Percentiles rank a stretch among this genome's conserved stretches.
phyloP scores from a whole-genome alignment of 2,113 vertebrate genomes.

The Prochilodus magdalenae region DNA sequence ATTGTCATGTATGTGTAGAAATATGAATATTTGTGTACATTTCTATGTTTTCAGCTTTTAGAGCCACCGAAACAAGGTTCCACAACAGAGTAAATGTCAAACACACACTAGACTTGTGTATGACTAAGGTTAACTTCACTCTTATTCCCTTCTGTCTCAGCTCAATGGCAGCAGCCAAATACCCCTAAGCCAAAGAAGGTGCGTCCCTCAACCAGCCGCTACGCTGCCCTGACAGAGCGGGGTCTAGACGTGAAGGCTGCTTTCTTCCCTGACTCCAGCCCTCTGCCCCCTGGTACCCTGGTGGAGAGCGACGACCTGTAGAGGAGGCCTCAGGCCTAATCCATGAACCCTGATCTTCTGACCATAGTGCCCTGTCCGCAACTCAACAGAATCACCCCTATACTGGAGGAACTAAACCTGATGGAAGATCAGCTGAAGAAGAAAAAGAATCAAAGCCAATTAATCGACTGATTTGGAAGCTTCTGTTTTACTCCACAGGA shows the following conservation, averaged over 20 bases:
- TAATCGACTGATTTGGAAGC: background rate
- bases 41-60: too few species aligned
- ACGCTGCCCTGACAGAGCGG: slow-evolving; percentile 95
- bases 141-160: slow-evolving; percentile 64
- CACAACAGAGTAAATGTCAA: too few species aligned
- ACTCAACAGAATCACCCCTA: background rate
- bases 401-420: background rate
- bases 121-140: background rate
- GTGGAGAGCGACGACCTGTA: slow-evolving; percentile 98
- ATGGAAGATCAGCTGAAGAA: background rate
- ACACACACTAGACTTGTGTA: too few species aligned
- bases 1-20: too few species aligned
- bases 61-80: too few species aligned
- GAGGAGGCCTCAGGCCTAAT: slow-evolving; percentile 40
- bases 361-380: slow-evolving; percentile 22
- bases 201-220: slow-evolving; percentile 93
- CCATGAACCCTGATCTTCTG: slow-evolving; percentile 17
- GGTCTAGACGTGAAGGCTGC: slow-evolving; percentile 97
- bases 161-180: slow-evolving; percentile 95
- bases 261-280: slow-evolving; percentile 93
- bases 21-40: too few species aligned
- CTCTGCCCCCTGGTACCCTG: slow-evolving; percentile 83
- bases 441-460: background rate
- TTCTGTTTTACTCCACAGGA: background rate
- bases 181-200: slow-evolving; percentile 92